Base-by-base conservation (phyloP, 2,113 vertebrate species). In the Triplophysa tibetana region DNA sequence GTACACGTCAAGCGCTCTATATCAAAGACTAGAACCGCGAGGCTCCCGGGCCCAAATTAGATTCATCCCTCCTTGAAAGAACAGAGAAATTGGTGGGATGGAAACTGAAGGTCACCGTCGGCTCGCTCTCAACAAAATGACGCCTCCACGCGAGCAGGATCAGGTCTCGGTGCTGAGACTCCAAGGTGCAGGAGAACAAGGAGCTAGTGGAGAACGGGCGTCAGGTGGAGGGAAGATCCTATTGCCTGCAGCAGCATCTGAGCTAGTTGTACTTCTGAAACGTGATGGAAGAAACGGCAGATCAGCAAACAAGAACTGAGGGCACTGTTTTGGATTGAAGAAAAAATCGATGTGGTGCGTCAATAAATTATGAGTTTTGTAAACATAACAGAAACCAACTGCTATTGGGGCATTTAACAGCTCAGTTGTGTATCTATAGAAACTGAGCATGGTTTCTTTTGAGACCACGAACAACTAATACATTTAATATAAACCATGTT, bases 1-100 rank as follows among this genome's bases (percentile, higher is more conserved):
- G 85, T 88, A 88, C 88, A 90, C 82, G 74, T 87, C 82, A 82
- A 89, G 82, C 85, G 84, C 68, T 78, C 78, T 77, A 91, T 89
- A 92, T 92, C 90, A 90, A 92, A 93, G 85, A 80, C 86, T 85
- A 72, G 80, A 66, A 66, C 84, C 48, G 81, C 41, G 86, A 87
- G 87, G 89, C 90, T 89, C 66, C 84, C 61, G 78, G 81, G 83
- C 87, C 86, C 84, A 89, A 92, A 92, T 92, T 91, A 90, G 86
- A 91, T 89, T 90, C 88, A 86, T 86, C 85, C 90, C 89, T 90
- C 86, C 86, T 89, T 90, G 84, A 91, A 86, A 90, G 86, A 91
- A 91, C 85, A 88, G 84, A 86, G 85, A 89, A 87, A 90, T 89
- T 85, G 85, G 83, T 77, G 70, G 89, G 83, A 89, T 84, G 77